Base-by-base conservation (phyloP, 2,888 invertebrate species). In the Synanthedon myopaeformis region DNA sequence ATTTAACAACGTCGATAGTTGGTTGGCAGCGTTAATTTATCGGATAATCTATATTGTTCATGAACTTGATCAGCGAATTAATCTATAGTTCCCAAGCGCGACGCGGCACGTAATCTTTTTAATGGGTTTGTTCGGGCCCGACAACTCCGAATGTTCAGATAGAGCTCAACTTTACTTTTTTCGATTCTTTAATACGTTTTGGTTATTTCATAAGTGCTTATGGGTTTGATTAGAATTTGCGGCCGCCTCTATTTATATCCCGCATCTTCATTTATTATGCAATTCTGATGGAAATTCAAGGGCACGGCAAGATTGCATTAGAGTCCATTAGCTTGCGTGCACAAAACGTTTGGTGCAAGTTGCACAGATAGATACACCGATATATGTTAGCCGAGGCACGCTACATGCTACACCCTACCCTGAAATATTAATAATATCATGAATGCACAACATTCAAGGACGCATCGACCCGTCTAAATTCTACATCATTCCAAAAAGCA, bases 221-320 rank as follows among this genome's bases (percentile, higher is more conserved):
- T 35, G 35, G 8, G 35, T 35, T 35, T 35, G 35, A 35, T 35
- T 35, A 35, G 10, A 35, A 35, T 35, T 35, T 35, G 35, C 35
- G 35, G 35, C 35, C 35, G 10, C 35, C 35, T 12, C 45, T 45
- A 56, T 50, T 41, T 41, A 54, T 54, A 41, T 54, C 51, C 62
- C 56, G 55, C 56, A 61, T 64, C 59, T 66, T 66, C 65, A 67
- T 65, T 67, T 68, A 66, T 68, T 67, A 69, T 67, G 68, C 65
- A 61, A 55, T 52, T 17, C 35, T 41, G 41, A 41, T 41, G 41
- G 35, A 17, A 35, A 51, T 51, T 66, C 65, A 69, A 72, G 67
- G 72, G 67, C 66, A 63, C 58, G 58, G 56, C 59, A 54, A 62
- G 60, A 63, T 62, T 72, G 68, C 66, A 69, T 70, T 71, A 67